Evolutionary conservation across 2,797 vertebrate genomes (phyloP).

Genomic region (Paedocypris micromegethes): DNA sequence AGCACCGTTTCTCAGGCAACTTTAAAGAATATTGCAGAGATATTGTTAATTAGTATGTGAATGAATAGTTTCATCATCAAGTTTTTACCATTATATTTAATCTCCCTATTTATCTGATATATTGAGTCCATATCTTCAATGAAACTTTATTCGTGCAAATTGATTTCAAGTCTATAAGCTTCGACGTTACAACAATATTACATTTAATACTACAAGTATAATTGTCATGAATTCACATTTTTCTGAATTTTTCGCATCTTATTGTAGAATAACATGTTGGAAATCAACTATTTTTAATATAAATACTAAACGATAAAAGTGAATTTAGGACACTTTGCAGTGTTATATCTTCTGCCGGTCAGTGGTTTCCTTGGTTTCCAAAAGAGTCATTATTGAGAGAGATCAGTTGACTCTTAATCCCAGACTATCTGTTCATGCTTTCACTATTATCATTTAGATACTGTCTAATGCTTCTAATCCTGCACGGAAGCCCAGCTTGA

Average conservation of each 20-base stretch:
- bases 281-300: too few relatives aligned
- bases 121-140: constrained; percentile 55
- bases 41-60: constrained; percentile 74
- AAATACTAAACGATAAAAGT: not conserved
- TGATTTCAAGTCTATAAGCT: constrained; percentile 53
- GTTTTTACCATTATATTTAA: constrained; percentile 69
- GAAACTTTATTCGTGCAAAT: constrained; percentile 64
- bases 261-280: too few relatives aligned
- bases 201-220: too few relatives aligned
- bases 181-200: too few relatives aligned
- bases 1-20: constrained; percentile 59
- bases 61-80: constrained; percentile 72
- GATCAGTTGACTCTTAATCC: constrained; percentile 56
- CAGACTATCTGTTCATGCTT: constrained; percentile 49
- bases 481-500: constrained; percentile 57
- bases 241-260: too few relatives aligned
- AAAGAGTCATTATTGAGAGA: constrained; percentile 47
- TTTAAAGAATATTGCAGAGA: constrained; percentile 62
- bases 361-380: constrained; percentile 44
- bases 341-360: constrained; percentile 48
- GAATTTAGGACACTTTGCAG: constrained; percentile 10
- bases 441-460: constrained; percentile 61
- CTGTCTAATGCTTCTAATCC: constrained; percentile 66
- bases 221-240: too few relatives aligned
- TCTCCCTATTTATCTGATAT: constrained; percentile 68